Conservation (phyloP, 1,140 invertebrate species). For the Drosophila repleta region DNA sequence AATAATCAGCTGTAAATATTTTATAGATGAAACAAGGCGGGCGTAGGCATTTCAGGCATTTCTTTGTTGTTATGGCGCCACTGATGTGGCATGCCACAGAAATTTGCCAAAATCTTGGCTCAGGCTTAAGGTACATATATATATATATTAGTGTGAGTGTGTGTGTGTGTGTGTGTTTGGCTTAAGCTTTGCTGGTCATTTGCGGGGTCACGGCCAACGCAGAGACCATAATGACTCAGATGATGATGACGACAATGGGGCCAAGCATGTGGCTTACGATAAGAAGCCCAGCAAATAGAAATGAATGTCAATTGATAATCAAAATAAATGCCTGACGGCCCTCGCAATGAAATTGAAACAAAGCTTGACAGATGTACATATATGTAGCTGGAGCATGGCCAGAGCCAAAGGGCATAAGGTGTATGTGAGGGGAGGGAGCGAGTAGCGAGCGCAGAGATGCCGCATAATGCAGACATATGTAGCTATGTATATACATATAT, state of each 20-base stretch:
- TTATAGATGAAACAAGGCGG: conserved; percentile 48
- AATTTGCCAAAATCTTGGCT: conserved; percentile 21
- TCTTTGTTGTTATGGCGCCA: conserved; percentile 26
- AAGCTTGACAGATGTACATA: conserved; percentile 40
- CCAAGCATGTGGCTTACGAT: conserved; percentile 61
- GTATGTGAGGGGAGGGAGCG: too few relatives aligned
- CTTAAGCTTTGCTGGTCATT: conserved; percentile 55
- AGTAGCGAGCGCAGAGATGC: too few relatives aligned
- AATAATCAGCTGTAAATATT: conserved; percentile 78
- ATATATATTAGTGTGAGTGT: not conserved
- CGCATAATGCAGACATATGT: too few relatives aligned
- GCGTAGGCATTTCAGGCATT: not conserved
- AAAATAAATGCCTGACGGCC: conserved; percentile 71
- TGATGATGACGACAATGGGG: conserved; percentile 17
- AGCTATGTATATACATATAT: too few relatives aligned
- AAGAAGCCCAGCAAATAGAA: conserved; percentile 77
- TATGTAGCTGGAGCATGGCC: too few relatives aligned
- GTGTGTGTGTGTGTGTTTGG: not conserved
- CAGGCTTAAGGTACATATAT: conserved; percentile 28
- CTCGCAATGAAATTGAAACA: conserved; percentile 5
- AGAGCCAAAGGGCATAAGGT: too few relatives aligned
- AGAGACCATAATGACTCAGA: not conserved
- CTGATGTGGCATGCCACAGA: conserved; percentile 46
- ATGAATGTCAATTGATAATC: conserved; percentile 81
- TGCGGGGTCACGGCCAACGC: conserved; percentile 17